phyloP scores from a whole-genome alignment of 2,113 vertebrate species.

The Chiloscyllium plagiosum region DNA sequence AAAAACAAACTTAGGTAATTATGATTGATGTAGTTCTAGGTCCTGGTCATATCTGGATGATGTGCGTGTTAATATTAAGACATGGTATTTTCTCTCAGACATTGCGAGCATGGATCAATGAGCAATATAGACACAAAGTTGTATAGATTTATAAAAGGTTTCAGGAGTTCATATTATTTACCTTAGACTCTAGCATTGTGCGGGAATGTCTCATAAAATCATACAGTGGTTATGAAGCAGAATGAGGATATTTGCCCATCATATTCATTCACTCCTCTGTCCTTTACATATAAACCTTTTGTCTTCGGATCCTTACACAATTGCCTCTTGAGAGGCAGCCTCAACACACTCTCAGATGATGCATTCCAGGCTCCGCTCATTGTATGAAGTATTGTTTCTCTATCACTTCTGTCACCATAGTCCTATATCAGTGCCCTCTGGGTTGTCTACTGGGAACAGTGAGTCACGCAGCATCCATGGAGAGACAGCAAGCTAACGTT shows the following conservation, averaged over 20 bases:
- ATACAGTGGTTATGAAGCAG: background rate
- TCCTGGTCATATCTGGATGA: too few relatives aligned
- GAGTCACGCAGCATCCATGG: too few relatives aligned
- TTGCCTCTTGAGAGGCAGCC: background rate
- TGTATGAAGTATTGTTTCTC: background rate
- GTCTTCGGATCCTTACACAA: background rate
- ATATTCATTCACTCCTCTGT: too few relatives aligned
- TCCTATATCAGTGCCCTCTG: background rate
- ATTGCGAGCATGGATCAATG: background rate
- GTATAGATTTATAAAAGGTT: background rate
- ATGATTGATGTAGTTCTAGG: background rate
- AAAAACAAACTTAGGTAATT: constrained; percentile 7
- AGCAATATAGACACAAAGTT: background rate
- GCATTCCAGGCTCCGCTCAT: background rate
- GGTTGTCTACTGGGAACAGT: background rate
- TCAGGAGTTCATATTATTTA: background rate
- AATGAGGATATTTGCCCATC: background rate
- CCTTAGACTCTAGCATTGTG: background rate
- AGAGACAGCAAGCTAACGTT: too few relatives aligned
- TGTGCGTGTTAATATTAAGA: background rate
- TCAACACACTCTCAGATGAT: background rate
- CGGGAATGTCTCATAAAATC: background rate
- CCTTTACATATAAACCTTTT: background rate
- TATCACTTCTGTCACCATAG: background rate
- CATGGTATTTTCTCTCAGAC: background rate